Base-by-base conservation (phyloP, 2,797 vertebrate species). In the Danio kyathit region DNA sequence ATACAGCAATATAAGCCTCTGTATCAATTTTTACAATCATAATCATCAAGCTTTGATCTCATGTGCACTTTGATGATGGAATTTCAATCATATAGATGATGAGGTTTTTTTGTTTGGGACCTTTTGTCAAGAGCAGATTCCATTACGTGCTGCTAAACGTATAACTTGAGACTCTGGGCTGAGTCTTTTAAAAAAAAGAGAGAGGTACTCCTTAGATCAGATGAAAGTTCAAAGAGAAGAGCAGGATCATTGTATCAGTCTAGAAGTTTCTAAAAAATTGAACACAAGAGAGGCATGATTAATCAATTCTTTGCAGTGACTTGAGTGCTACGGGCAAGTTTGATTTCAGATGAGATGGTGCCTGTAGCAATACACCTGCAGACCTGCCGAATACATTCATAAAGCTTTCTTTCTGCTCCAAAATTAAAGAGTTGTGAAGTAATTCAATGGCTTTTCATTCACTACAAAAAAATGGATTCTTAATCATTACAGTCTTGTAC, bases 221-320 rank as follows among this genome's bases (percentile, higher is more conserved):
- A 86, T 81, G 79, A 80, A 82, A 76, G 82, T 83, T 85, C 79
- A 85, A 85, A 87, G 82, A 54, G 52, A 82, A 80, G 67, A 21
- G 14, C 40, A 29, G 59, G 56, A 76, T 76, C 74, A 65, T 59
- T 74, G 82, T 79, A 82, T 85, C 83, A 85, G 82, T 80, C 54
- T 12, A 51, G 74, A 61, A 57, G 70, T 83, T 83, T 85, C 81
- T 73, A 57, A 44, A 65, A 82, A 66, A 70, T 72, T 81, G 43
- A 70, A 79, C 44, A 70, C 9, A 38, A 63, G 72, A 78, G 64
- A 57, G 19, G 69, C 60, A 52, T 67, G 71, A 85, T 86, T 79
- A 85, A 83, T 81, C 65, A 69, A 85, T 79, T 85, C 57, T 82
- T 41, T 74, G 70, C 61, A 44, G 43, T 12, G 49, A 10, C 79